These are phyloP conservation scores for Fundulus diaphanus DNA, from an alignment of 2,797 vertebrate species.

Conservation along the genomic window DNA sequence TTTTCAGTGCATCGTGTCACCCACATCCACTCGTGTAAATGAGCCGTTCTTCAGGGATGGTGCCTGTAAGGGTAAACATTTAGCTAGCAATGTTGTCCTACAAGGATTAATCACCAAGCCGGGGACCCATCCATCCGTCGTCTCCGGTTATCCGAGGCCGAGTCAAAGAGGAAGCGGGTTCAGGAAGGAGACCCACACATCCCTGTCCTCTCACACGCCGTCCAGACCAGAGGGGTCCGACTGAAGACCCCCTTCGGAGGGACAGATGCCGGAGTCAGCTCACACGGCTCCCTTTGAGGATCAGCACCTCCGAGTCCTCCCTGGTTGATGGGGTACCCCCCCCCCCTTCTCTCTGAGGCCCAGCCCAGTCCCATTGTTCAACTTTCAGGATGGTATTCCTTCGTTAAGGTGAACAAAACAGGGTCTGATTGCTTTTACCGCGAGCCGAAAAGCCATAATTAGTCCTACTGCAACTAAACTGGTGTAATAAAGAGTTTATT, in stretches of 20 bases:
- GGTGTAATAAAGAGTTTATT: not conserved
- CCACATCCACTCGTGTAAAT: conserved; percentile 18
- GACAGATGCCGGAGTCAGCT: not conserved
- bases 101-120: not conserved
- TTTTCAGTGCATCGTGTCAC: conserved; percentile 13
- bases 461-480: not conserved
- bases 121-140: too few relatives aligned
- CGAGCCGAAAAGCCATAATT: too few relatives aligned
- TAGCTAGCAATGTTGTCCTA: not conserved
- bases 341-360: not conserved
- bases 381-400: not conserved
- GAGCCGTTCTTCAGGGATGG: conserved; percentile 2
- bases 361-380: not conserved
- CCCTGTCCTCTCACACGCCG: too few relatives aligned
- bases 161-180: too few relatives aligned
- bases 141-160: too few relatives aligned
- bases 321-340: not conserved
- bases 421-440: not conserved
- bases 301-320: not conserved
- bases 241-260: not conserved
- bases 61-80: not conserved
- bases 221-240: too few relatives aligned
- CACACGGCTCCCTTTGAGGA: not conserved
- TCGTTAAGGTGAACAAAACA: not conserved
- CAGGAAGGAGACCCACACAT: too few relatives aligned